Base-by-base conservation (phyloP, 2,888 invertebrate genomes). In the Noctua janthina region DNA sequence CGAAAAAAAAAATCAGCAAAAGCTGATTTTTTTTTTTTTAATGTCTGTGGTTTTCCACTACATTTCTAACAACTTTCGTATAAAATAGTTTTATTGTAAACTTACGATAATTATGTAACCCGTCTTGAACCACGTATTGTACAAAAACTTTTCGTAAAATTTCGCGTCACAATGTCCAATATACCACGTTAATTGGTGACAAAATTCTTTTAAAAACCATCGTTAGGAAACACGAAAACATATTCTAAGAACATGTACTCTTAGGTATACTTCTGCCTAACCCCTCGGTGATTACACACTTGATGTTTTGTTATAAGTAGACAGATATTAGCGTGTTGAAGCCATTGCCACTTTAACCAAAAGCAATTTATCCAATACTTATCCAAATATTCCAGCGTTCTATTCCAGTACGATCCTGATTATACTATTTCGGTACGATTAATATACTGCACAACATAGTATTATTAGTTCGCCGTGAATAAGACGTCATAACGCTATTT, bases 401-500 rank as follows among this genome's bases (percentile, higher is more conserved):
- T 6, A 13, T 15, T 13, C n/a, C n/a, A 0, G n/a, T 29, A 29
- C 13, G 6, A 5, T 29, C 29, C 29, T 23, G 8, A 43, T 79
- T 29, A 11, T 51, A 64, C 23, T 0, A 35, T 43, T 46, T 54
- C 17, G 20, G 1, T 17, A 13, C 43, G 0, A 56, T 56, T 29
- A 46, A 54, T 54, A 39, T 4, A 83, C 7, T 76, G 15, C 17
- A 20, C 3, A 64, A 29, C 29, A 62, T 62, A 15, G 15, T 54
- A 62, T 35, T 46, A n/a, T 15, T 39, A 43, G 8, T 1, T 20
- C 3, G 23, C 17, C 20, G 5, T 64, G 35, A 51, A 15, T n/a
- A 62, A 54, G 23, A 56, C 13, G 54, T 54, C 54, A 39, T 46
- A 23, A 29, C 39, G 23, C 13, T 56, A 84, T 79, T 79, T 66